Conservation (phyloP, 2,797 vertebrate genomes). For the Anguilla megastoma region DNA sequence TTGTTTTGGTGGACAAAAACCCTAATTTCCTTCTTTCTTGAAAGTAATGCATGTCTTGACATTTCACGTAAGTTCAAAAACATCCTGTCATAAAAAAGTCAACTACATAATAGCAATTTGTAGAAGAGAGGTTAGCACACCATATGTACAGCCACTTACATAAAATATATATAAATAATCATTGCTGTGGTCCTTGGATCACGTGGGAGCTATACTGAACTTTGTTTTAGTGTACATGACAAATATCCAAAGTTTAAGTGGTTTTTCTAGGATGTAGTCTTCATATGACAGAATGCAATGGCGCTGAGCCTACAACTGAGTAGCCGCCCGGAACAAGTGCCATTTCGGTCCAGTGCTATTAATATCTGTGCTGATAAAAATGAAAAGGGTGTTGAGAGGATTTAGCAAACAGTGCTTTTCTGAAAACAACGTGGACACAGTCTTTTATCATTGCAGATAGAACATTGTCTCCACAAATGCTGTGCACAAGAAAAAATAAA, state of each 20-base stretch:
- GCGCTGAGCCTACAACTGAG: background rate
- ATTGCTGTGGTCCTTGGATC: constrained; percentile 36
- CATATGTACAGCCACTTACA: constrained; percentile 72
- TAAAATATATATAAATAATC: constrained; percentile 72
- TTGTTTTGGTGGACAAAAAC: background rate
- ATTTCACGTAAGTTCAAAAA: constrained; percentile 13
- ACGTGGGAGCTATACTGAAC: constrained; percentile 30
- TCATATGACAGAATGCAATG: constrained; percentile 13
- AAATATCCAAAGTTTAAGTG: constrained; percentile 4
- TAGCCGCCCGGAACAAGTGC: background rate
- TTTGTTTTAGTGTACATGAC: constrained; percentile 1
- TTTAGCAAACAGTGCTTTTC: constrained; percentile 2
- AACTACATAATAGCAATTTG: constrained; percentile 67
- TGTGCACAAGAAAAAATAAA: background rate
- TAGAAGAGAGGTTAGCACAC: constrained; percentile 63
- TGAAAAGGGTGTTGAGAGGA: background rate
- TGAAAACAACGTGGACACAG: background rate
- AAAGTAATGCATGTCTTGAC: background rate
- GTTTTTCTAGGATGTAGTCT: constrained; percentile 1
- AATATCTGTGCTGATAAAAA: background rate
- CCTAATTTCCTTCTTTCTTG: background rate
- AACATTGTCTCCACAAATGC: background rate
- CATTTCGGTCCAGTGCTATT: background rate
- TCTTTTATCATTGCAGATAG: background rate
- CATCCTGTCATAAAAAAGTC: constrained; percentile 60